Base-by-base conservation (phyloP, 2,797 vertebrate species). In the Florisuga fusca region DNA sequence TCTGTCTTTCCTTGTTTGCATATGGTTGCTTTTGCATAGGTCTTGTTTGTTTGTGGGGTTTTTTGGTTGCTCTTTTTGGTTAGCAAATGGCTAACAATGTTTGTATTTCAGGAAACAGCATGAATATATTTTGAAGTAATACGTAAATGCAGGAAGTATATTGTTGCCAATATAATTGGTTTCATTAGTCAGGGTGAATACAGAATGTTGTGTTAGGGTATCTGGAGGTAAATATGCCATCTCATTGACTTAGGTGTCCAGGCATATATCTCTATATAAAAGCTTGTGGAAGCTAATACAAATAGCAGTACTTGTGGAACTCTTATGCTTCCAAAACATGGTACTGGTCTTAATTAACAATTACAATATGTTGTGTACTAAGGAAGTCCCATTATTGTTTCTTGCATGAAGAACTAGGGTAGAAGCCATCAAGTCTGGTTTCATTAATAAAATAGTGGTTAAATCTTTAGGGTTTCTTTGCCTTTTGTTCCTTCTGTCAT, bases 361-460 rank as follows among this genome's bases (percentile, higher is more conserved):
- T 68, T 34, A 29, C 0, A 0, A 19, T 26, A 1, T 7, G 21
- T 9, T 66, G 43, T 43, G 50, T 61, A 19, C 29, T 71, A 19
- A 51, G 62, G 45, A 89, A 68, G 5, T 15, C 15, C n/a, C 3
- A 0, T 45, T 64, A 17, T 25, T 59, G 9, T 31, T 83, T 76
- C 22, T 71, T 57, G 19, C 7, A 0, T n/a, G 34, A 41, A 78
- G 18, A 66, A 41, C 34, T 20, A 58, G 41, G 18, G 33, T 43
- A 15, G 63, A 82, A 85, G 23, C 25, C n/a, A 67, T 34, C 25
- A 83, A 29, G 19, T 31, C 16, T 57, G 12, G 20, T 57, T 94
- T 73, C 34, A 19, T 58, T 46, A n/a, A 18, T 25, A 53, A 36
- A 91, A 34, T 10, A 1, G 1, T 27, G 11, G 13, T 68, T 80